phyloP scores from a whole-genome alignment of 2,888 invertebrate species.

The Drosophila flavopinicola region DNA sequence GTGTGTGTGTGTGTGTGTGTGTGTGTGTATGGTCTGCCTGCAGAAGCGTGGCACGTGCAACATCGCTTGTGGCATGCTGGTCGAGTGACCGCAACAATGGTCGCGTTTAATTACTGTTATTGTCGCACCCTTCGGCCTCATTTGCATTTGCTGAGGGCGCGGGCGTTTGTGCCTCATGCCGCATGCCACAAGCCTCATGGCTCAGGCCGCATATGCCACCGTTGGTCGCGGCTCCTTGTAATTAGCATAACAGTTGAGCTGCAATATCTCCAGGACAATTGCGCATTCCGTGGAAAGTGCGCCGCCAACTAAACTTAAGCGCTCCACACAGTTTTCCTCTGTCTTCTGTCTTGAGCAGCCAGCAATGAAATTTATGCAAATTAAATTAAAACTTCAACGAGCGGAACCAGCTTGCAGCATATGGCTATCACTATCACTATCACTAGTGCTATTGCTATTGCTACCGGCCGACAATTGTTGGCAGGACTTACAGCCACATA shows the following conservation, averaged over 20 bases:
- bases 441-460: background rate
- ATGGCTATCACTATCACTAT: background rate
- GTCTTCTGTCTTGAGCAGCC: constrained; percentile 42
- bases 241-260: constrained; percentile 67
- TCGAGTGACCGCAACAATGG: constrained; percentile 75
- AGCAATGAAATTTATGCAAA: constrained; percentile 81
- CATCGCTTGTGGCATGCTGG: constrained; percentile 52
- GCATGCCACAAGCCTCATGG: constrained; percentile 14
- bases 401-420: constrained; percentile 68
- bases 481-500: constrained; percentile 60
- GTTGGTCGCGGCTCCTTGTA: constrained; percentile 19
- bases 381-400: constrained; percentile 78
- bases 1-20: constrained; percentile 17
- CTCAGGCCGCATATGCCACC: constrained; percentile 44
- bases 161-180: constrained; percentile 40
- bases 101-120: constrained; percentile 77
- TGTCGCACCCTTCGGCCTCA: constrained; percentile 74
- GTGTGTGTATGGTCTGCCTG: constrained; percentile 43
- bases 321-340: constrained; percentile 33
- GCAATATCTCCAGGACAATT: constrained; percentile 56
- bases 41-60: constrained; percentile 22
- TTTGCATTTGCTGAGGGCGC: constrained; percentile 59
- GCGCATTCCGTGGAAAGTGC: constrained; percentile 34
- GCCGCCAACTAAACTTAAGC: constrained; percentile 15
- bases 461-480: constrained; percentile 27